A percentile compares a stretch with the other conserved stretches of the same genome.
phyloP scores from a whole-genome alignment of 2,113 vertebrate species.

The Cichladusa arquata region DNA sequence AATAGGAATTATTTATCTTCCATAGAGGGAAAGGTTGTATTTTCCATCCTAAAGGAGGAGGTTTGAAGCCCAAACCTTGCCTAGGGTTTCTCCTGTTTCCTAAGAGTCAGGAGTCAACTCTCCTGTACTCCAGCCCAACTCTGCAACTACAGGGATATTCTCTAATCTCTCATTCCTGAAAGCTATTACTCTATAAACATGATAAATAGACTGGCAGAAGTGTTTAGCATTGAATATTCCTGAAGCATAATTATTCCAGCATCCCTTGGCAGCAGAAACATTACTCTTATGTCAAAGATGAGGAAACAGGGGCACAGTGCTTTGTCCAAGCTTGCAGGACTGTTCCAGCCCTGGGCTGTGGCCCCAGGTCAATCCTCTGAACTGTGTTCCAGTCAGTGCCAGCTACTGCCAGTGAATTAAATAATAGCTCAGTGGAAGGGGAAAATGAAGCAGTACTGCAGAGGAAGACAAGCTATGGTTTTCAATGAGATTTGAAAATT shows the following conservation, averaged over 20 bases:
- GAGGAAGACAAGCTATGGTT: background rate
- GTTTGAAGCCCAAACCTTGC: background rate
- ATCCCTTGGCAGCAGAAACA: background rate
- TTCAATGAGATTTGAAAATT: constrained; percentile 21
- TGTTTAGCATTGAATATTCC: background rate
- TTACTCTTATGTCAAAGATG: background rate
- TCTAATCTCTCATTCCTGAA: background rate
- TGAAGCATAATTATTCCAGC: background rate
- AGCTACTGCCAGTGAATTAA: background rate
- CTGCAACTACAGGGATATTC: background rate
- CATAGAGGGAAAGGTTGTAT: background rate
- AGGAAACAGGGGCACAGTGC: background rate
- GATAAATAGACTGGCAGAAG: background rate
- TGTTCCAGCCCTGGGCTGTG: background rate
- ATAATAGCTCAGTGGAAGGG: background rate
- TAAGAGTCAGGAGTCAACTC: background rate
- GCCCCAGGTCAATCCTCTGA: background rate
- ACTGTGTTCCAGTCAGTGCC: background rate
- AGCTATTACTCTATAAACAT: background rate
- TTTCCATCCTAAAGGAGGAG: background rate
- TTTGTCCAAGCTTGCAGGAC: background rate
- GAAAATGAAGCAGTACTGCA: constrained; percentile 1
- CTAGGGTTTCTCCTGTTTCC: background rate
- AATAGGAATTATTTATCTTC: background rate
- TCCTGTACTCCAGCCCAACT: background rate